These are phyloP conservation scores for Perca fluviatilis DNA, from an alignment of 2,113 vertebrate species.

Conservation along the genomic window DNA sequence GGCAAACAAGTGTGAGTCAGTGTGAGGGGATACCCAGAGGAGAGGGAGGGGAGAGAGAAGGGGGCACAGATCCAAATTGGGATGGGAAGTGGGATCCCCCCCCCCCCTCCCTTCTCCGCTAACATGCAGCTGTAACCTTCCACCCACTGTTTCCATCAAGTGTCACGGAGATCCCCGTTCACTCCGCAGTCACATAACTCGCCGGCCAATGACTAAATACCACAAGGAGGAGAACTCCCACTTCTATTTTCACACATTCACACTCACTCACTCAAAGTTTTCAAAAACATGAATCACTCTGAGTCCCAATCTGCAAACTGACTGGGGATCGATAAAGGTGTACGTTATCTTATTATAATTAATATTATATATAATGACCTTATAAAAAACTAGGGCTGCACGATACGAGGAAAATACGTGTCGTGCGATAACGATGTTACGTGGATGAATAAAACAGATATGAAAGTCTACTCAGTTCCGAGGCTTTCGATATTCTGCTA, in stretches of 20 bases:
- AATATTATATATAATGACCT: too few relatives aligned
- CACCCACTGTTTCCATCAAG: constrained; percentile 71
- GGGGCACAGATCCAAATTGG: constrained; percentile 49
- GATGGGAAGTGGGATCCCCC: constrained; percentile 60
- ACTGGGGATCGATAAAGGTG: neutral
- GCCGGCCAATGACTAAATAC: constrained; percentile 11
- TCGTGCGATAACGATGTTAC: too few relatives aligned
- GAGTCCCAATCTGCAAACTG: neutral
- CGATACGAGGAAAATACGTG: too few relatives aligned
- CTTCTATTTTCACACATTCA: constrained; percentile 7
- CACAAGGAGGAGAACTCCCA: constrained; percentile 33
- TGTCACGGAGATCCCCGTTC: constrained; percentile 61
- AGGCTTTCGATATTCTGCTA: too few relatives aligned
- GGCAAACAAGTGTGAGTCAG: constrained; percentile 32
- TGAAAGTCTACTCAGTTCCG: too few relatives aligned
- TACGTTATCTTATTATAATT: too few relatives aligned
- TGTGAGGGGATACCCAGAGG: constrained; percentile 64
- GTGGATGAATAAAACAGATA: too few relatives aligned
- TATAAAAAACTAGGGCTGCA: too few relatives aligned
- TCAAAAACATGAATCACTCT: neutral
- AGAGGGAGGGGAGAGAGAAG: constrained; percentile 1
- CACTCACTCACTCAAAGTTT: neutral
- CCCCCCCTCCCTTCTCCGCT: neutral
- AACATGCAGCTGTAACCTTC: constrained; percentile 66
- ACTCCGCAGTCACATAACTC: constrained; percentile 17